These are phyloP conservation scores for Eubasilissa regina DNA, from an alignment of 1,140 invertebrate species.

Conservation along the genomic window DNA sequence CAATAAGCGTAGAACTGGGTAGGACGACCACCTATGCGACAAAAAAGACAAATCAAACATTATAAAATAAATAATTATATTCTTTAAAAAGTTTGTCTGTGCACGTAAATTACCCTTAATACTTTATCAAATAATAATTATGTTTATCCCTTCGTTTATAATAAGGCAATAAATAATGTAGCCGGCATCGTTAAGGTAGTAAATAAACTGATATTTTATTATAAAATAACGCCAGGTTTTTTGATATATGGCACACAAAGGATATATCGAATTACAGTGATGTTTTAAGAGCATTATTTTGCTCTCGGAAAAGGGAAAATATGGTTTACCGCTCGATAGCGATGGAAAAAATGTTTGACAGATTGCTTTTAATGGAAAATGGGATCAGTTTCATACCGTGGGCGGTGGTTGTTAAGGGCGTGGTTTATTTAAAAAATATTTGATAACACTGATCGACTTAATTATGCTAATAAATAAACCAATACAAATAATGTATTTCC, in stretches of 20 bases:
- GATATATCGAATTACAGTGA: constrained; percentile 26
- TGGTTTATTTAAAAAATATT: no score
- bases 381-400: not conserved
- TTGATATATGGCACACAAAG: constrained; percentile 6
- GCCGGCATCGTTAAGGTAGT: constrained; percentile 1
- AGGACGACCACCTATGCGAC: no score
- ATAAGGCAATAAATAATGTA: not conserved
- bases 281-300: constrained; percentile 34
- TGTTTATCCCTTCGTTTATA: not conserved
- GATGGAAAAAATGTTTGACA: constrained; percentile 18
- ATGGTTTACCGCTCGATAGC: not conserved
- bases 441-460: no score
- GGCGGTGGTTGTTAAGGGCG: not conserved
- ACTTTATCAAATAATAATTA: not conserved
- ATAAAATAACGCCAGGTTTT: constrained; percentile 13
- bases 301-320: not conserved
- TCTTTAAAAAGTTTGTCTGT: no score
- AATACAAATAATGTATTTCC: no score
- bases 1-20: no score
- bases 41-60: no score
- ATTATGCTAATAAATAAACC: no score
- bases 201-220: not conserved
- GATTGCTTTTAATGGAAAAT: constrained; percentile 31
- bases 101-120: no score
- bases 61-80: no score